phyloP scores from a whole-genome alignment of 2,797 vertebrate species.

The Oreortyx pictus region DNA sequence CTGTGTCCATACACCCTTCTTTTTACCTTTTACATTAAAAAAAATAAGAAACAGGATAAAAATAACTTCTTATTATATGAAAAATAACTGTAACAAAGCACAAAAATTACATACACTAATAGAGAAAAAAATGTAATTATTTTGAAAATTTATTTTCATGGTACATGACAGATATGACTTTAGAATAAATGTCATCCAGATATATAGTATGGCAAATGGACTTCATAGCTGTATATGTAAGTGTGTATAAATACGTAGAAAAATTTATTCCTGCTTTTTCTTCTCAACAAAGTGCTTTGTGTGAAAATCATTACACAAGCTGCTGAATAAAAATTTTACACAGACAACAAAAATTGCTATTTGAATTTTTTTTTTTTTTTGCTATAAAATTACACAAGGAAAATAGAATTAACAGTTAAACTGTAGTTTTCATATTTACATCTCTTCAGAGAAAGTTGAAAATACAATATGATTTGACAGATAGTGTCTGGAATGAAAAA shows the following conservation, averaged over 20 bases:
- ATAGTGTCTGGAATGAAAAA: neutral
- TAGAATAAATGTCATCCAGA: slow-evolving; percentile 73
- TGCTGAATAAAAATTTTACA: slow-evolving; percentile 53
- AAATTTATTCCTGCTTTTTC: slow-evolving; percentile 65
- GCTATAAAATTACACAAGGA: slow-evolving; percentile 50
- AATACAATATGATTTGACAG: neutral
- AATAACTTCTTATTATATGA: slow-evolving; percentile 84
- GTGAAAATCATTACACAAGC: slow-evolving; percentile 80
- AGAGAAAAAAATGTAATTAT: slow-evolving; percentile 74
- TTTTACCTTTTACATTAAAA: slow-evolving; percentile 75
- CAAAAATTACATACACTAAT: slow-evolving; percentile 78
- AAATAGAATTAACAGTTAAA: slow-evolving; percentile 52
- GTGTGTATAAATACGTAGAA: slow-evolving; percentile 77
- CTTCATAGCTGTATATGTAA: slow-evolving; percentile 76
- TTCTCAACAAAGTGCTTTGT: slow-evolving; percentile 80
- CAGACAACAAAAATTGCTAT: slow-evolving; percentile 70
- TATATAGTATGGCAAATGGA: slow-evolving; percentile 74
- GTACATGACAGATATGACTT: slow-evolving; percentile 71
- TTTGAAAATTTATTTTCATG: slow-evolving; percentile 71
- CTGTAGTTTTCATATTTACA: slow-evolving; percentile 17
- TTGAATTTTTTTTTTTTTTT: slow-evolving; percentile 41
- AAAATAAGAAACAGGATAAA: slow-evolving; percentile 78
- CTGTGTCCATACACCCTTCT: slow-evolving; percentile 73
- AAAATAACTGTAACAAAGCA: slow-evolving; percentile 82
- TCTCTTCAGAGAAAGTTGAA: slow-evolving; percentile 35